Evolutionary conservation across 1,140 invertebrate genomes (phyloP), one percentile per base, ranked within the genome.

Genomic region (Scaptomyza pallida): DNA sequence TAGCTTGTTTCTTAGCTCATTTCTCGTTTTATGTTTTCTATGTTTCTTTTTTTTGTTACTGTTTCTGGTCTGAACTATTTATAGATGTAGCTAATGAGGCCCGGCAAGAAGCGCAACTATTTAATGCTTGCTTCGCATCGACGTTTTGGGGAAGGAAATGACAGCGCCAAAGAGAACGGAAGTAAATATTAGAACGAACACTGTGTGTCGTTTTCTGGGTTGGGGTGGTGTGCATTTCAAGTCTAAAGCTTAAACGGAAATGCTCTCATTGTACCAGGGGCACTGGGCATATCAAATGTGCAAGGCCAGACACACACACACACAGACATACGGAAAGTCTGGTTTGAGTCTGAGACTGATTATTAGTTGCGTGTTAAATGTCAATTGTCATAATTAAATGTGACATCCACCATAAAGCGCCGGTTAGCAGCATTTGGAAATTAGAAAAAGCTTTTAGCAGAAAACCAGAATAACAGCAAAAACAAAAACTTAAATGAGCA

Each of bases 301-400:
- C 60, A 51, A 51, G 40, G 26, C 41, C 12, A 43, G 13, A 19
- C 12, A 54, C 12, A 41, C 10, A 43, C 4, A 56, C 6, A 56
- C 2, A 17, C 13, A 43, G 9, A 43, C 10, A 30, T 2, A 17
- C 15, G 41, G 9, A 16, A 40, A 40, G 23, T 37, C 44, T 16
- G 35, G 60, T n/a, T 17, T 17, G 17, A n/a, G n/a, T 16, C 16
- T 57, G 5, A 17, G 51, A 6, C 26, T 45, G 71, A 75, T 65
- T 83, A 76, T 76, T 73, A 75, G 72, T 79, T 64, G 80, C 76
- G 80, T 83, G 80, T 64, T 79, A 79, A 79, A 65, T 73, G 72
- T 70, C 80, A 79, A 79, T 83, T 79, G 76, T 85, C 80, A 85
- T 79, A 83, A 72, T 79, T 80, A 73, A 65, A 72, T 79, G 72